Conservation (phyloP, 1,140 invertebrate species). For the Lithobius niger region DNA sequence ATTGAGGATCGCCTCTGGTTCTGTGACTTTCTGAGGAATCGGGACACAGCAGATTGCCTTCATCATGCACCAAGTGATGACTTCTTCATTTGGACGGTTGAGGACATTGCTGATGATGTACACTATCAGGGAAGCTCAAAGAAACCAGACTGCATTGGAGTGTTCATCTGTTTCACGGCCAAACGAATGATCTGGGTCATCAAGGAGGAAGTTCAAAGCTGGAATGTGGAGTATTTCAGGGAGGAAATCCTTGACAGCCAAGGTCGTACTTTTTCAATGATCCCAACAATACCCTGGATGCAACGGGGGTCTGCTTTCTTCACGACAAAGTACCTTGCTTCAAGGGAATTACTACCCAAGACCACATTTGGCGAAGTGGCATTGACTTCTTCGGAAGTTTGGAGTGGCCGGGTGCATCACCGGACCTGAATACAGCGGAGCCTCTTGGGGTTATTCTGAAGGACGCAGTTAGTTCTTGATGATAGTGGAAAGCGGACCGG, state of each 20-base stretch:
- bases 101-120: not conserved
- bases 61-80: not conserved
- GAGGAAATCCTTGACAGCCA: not conserved
- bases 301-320: not conserved
- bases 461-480: not conserved
- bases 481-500: not conserved
- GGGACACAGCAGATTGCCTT: slow-evolving; percentile 8
- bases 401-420: not conserved
- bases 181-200: not conserved
- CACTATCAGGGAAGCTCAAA: not conserved
- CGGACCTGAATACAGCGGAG: not conserved
- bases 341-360: not conserved
- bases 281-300: not conserved
- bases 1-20: slow-evolving; percentile 7
- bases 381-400: not conserved
- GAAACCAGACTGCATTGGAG: slow-evolving; percentile 5
- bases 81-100: slow-evolving; percentile 4
- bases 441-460: not conserved
- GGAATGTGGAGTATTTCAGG: not conserved
- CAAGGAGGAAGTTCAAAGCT: too few relatives aligned
- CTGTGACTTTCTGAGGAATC: slow-evolving; percentile 3
- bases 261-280: not conserved
- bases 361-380: not conserved
- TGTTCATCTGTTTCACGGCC: slow-evolving; percentile 1
- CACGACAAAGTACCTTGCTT: not conserved